A percentile compares a stretch with the other conserved stretches of the same genome.
phyloP scores from a whole-genome alignment of 2,113 vertebrate species.

The Diphyllodes magnificus region DNA sequence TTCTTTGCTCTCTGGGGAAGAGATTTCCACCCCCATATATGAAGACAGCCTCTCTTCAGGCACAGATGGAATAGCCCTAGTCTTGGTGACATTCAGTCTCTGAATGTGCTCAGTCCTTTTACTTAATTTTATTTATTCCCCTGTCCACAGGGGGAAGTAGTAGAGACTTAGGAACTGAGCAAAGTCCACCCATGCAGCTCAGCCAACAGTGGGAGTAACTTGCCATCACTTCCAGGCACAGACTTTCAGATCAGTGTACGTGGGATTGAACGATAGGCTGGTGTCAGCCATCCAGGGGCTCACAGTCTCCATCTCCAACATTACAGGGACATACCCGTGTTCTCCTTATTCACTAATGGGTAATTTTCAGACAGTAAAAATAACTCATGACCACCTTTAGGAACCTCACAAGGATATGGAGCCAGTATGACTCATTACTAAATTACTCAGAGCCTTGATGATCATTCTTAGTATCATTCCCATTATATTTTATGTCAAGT shows the following conservation, averaged over 20 bases:
- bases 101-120: not conserved
- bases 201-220: not conserved
- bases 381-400: not conserved
- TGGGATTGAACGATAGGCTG: not conserved
- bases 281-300: not conserved
- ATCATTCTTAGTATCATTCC: not conserved
- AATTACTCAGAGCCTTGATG: not conserved
- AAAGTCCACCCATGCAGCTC: not conserved
- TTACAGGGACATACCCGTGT: not conserved
- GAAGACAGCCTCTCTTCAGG: not conserved
- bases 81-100: not conserved
- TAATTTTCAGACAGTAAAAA: not conserved
- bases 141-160: too few relatives aligned
- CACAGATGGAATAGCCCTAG: not conserved
- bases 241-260: not conserved
- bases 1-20: not conserved
- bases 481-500: not conserved
- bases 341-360: not conserved
- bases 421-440: not conserved
- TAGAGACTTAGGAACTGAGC: not conserved
- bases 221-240: not conserved
- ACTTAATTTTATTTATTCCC: not conserved
- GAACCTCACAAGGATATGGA: not conserved
- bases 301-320: not conserved
- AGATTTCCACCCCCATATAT: not conserved